Evolutionary conservation across 2,888 invertebrate species (phyloP).

Genomic region (Microctonus hyperodae): DNA sequence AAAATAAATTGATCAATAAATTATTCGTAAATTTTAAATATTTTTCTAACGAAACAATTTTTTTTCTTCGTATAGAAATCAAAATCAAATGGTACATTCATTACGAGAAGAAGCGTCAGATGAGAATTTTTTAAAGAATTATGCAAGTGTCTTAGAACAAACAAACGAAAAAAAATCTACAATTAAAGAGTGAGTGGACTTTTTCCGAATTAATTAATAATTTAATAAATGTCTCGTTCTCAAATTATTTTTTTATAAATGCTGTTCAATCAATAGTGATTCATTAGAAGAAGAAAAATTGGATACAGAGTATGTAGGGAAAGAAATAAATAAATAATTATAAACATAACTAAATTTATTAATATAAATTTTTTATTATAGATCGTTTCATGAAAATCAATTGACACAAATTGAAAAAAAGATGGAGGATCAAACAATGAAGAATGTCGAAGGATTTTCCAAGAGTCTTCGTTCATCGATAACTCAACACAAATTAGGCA

Average conservation of each 20-base stretch:
- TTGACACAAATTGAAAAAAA: conserved; percentile 39
- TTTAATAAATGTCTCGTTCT: not conserved
- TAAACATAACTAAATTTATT: not conserved
- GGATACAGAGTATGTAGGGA: not conserved
- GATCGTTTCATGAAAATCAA: conserved; percentile 28
- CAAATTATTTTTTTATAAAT: not conserved
- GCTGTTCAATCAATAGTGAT: not conserved
- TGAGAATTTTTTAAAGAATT: not conserved
- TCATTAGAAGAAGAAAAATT: not conserved
- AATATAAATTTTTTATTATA: not conserved
- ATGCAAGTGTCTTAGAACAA: not conserved
- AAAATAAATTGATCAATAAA: not conserved
- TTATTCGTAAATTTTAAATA: no score
- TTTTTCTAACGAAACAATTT: not conserved
- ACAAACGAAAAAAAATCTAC: not conserved
- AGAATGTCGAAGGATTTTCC: conserved; percentile 63
- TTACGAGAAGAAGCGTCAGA: not conserved
- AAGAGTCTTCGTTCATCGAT: conserved; percentile 60
- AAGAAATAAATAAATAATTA: no score
- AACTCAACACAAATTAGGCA: conserved; percentile 62
- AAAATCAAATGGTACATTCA: not conserved
- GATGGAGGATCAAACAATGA: conserved; percentile 55
- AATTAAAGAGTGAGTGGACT: not conserved
- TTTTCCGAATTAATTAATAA: not conserved
- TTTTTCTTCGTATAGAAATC: conserved; percentile 8